A percentile compares a stretch with the other conserved stretches of the same genome.
Evolutionary conservation across 2,797 vertebrate species (phyloP).

Genomic region (Tamandua tetradactyla): DNA sequence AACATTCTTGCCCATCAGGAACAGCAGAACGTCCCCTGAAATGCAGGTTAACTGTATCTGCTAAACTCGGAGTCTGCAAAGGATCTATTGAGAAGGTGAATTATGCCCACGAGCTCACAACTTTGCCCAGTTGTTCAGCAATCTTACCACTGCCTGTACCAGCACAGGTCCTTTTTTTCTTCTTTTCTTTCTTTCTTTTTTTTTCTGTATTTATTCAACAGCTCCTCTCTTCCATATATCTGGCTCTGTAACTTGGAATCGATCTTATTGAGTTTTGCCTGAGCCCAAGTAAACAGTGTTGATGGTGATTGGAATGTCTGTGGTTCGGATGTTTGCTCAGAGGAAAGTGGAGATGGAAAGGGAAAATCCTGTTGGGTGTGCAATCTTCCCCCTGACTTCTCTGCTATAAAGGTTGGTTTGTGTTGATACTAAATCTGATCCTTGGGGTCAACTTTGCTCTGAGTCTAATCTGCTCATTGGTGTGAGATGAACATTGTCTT

Average conservation of each 20-base stretch:
- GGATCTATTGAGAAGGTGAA: constrained; percentile 29
- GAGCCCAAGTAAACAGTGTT: constrained; percentile 69
- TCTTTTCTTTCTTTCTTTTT: too few species aligned
- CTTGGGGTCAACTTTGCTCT: constrained; percentile 72
- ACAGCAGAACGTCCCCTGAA: constrained; percentile 42
- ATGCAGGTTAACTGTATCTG: constrained; percentile 58
- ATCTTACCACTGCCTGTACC: background rate
- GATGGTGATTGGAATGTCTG: constrained; percentile 51
- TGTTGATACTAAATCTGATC: constrained; percentile 67
- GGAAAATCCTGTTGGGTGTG: background rate
- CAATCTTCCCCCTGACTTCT: background rate
- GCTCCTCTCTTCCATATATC: background rate
- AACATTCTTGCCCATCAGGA: constrained; percentile 70
- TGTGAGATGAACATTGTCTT: constrained; percentile 78
- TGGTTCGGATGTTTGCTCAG: background rate
- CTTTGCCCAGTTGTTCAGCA: constrained; percentile 4
- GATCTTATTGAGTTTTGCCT: constrained; percentile 76
- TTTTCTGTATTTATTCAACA: background rate
- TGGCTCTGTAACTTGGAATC: constrained; percentile 66
- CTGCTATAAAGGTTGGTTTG: constrained; percentile 65
- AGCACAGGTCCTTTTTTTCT: background rate
- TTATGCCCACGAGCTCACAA: background rate
- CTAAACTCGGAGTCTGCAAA: constrained; percentile 71
- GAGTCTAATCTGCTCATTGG: constrained; percentile 77
- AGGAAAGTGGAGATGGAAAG: background rate